phyloP scores from a whole-genome alignment of 2,888 invertebrate species.

The Endomychus coccineus region DNA sequence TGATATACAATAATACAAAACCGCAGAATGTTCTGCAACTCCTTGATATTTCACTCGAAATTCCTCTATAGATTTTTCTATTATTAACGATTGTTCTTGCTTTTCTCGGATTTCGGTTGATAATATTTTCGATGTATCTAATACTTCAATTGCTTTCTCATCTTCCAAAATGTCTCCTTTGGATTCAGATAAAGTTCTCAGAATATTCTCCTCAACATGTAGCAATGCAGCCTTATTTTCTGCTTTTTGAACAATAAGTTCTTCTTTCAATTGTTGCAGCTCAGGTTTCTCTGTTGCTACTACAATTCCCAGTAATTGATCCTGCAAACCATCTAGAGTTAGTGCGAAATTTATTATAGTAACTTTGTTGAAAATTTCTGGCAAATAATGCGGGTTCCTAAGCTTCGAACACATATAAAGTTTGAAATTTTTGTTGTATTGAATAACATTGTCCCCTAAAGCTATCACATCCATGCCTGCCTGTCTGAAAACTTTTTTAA shows the following conservation, averaged over 20 bases:
- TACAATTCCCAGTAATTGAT: conserved; percentile 76
- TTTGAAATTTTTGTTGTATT: conserved; percentile 67
- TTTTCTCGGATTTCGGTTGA: conserved; percentile 78
- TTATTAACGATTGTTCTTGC: conserved; percentile 68
- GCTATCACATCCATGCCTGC: conserved; percentile 67
- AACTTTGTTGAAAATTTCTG: conserved; percentile 77
- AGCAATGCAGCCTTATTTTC: conserved; percentile 73
- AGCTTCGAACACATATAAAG: conserved; percentile 77
- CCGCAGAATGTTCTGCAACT: conserved; percentile 72
- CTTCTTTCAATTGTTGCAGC: conserved; percentile 72
- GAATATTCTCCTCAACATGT: conserved; percentile 81
- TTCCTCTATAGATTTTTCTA: conserved; percentile 69
- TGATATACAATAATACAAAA: conserved; percentile 74
- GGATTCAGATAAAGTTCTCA: conserved; percentile 71
- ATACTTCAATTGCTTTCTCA: conserved; percentile 78
- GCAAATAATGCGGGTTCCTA: conserved; percentile 77
- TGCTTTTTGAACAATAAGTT: conserved; percentile 69
- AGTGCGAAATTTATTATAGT: conserved; percentile 78
- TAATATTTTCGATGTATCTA: conserved; percentile 77
- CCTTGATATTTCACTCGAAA: conserved; percentile 68
- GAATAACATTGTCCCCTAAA: conserved; percentile 70
- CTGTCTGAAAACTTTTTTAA: conserved; percentile 67
- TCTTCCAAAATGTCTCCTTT: conserved; percentile 89
- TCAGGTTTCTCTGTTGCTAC: conserved; percentile 81
- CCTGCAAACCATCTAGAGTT: conserved; percentile 74